Base-by-base conservation (phyloP, 2,888 invertebrate genomes). In the Parnassius orleans region DNA sequence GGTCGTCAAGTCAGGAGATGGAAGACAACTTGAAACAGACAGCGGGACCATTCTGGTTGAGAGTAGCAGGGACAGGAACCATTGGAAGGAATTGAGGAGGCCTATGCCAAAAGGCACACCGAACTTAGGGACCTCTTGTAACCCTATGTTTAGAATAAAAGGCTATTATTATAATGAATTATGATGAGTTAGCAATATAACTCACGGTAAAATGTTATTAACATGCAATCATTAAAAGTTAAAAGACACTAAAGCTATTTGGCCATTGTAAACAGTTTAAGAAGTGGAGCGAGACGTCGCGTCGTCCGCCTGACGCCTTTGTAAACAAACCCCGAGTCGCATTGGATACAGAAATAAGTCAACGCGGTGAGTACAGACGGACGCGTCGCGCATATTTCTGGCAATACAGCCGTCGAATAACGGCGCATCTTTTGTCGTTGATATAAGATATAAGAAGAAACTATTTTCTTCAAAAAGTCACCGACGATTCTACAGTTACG, bases 311-410 rank as follows among this genome's bases (percentile, higher is more conserved):
- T 7, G 53, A 19, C 41, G 33, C 19, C 41, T 46, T 79, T 77
- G 80, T 81, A 80, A 81, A 81, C 81, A 83, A 78, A 80, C 15
- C 11, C 14, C 44, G n/a, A 5, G 54, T 12, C 74, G 74, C 72
- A 65, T 10, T 65, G 66, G 53, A 43, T 58, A 53, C 68, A 57
- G 57, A 68, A 69, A 69, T 71, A 72, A 66, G 51, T 55, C 57
- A 57, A 55, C 55, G 63, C 56, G 60, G 59, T 53, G 64, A 11
- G 3, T 12, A 14, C 15, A 12, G 48, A 12, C 64, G 53, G 63
- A 53, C 63, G 57, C 65, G 67, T 60, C 64, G 65, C 56, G 64
- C 59, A 63, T 69, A 73, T 71, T 72, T 72, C 68, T 68, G 69
- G 72, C 68, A 66, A 55, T 67, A 68, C 68, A 70, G 62, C 63